Evolutionary conservation across 2,888 invertebrate species (phyloP), one percentile per base, ranked within the genome.

Genomic region (Hydrotaea diabolus): DNA sequence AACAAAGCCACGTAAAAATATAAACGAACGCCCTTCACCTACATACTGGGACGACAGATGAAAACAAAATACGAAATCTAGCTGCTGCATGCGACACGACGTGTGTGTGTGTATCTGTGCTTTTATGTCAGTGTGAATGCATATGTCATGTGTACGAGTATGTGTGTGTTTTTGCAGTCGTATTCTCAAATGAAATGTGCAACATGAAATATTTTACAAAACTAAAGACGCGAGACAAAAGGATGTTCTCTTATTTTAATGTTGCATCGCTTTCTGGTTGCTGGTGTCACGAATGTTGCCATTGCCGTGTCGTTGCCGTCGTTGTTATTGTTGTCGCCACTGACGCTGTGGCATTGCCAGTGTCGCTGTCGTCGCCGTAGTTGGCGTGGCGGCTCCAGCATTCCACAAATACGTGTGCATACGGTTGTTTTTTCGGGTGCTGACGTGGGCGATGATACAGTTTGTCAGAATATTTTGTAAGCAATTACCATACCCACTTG

Each of bases 21-120:
- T 39, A 57, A 80, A 78, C 75, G 72, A 81, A 84, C 78, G 81
- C 81, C 80, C 84, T 84, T 84, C 80, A 84, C 84, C 80, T 78
- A 84, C 71, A 78, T 84, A 64, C n/a, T n/a, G n/a, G n/a, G n/a
- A n/a, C 53, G 19, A 46, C 53, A 62, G 76, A 73, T 71, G 66
- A 23, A 13, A 71, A 53, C 73, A 49, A 43, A 19, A 74, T n/a
- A n/a, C 21, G n/a, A 55, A 23, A 46, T 43, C 39, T 46, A 39
- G 46, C 21, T 39, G 17, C 17, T 7, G 64, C 39, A 66, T 31
- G 31, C 31, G 31, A 31, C 31, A 31, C 2, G 31, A 19, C 9
- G 9, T 39, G 39, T 39, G 39, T 39, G 55, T 8, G 19, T 55
- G 55, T 21, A 11, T 26, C 23, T 46, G 43, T 69, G 21, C 46